A percentile compares a stretch with the other conserved stretches of the same genome.
Evolutionary conservation across 1,140 invertebrate species (phyloP).

Genomic region (Lasioglossum albipes): DNA sequence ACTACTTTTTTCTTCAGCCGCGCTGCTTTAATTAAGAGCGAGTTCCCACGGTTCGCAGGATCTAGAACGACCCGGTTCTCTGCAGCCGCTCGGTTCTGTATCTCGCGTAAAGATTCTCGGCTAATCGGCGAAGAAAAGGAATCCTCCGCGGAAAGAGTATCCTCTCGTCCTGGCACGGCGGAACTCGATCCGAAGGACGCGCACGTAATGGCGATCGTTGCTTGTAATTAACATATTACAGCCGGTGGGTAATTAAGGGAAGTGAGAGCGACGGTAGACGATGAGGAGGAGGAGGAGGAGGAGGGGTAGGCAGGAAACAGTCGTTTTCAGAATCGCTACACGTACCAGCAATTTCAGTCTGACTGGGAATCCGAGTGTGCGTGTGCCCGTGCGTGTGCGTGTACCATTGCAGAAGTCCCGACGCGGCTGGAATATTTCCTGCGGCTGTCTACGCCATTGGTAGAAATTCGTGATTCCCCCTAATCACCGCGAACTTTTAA

Average conservation of each 20-base stretch:
- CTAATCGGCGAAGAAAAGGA: too few species aligned
- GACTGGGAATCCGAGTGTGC: neutral
- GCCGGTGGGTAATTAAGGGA: neutral
- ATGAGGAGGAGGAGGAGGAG: too few species aligned
- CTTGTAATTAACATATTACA: neutral
- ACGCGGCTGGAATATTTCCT: slow-evolving; percentile 24
- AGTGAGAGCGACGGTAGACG: too few species aligned
- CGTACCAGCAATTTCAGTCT: slow-evolving; percentile 25
- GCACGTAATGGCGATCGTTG: neutral
- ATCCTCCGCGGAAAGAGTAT: too few species aligned
- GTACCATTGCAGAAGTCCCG: neutral
- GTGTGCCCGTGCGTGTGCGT: neutral
- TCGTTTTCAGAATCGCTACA: slow-evolving; percentile 19
- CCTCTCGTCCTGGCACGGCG: too few species aligned
- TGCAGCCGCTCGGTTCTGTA: too few species aligned
- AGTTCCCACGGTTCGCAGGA: too few species aligned
- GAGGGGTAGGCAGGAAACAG: too few species aligned
- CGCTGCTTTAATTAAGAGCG: too few species aligned
- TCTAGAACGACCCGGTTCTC: too few species aligned
- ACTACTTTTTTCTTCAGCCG: too few species aligned
- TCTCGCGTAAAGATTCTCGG: too few species aligned
- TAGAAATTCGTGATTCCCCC: neutral
- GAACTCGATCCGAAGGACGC: neutral
- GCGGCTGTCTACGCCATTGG: neutral
- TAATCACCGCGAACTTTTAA: neutral